Percentiles rank a stretch among this genome's conserved stretches.
These are phyloP conservation scores for Eupithecia abbreviata DNA, from an alignment of 2,888 invertebrate genomes.

Conservation along the genomic window DNA sequence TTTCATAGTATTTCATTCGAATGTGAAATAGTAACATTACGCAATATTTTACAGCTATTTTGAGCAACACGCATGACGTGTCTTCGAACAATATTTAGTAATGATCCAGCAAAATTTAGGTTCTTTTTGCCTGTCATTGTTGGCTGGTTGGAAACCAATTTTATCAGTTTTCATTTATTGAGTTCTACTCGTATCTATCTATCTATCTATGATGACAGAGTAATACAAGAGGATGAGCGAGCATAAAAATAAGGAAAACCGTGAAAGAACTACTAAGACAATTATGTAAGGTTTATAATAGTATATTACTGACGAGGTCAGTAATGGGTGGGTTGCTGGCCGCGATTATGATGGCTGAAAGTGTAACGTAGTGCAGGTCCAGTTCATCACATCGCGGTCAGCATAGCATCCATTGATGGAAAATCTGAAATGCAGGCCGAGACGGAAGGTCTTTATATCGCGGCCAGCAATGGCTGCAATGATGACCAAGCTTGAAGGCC, in stretches of 20 bases:
- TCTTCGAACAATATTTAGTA: background rate
- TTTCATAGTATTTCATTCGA: background rate
- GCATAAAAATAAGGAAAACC: slow-evolving; percentile 2
- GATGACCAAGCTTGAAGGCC: no score
- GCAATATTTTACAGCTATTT: background rate
- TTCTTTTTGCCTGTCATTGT: background rate
- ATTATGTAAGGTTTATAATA: background rate
- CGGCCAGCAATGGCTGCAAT: no score
- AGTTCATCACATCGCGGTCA: no score
- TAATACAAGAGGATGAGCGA: background rate
- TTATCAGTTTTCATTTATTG: background rate
- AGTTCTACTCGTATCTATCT: no score
- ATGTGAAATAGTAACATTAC: background rate
- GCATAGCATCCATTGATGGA: no score
- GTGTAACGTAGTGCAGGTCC: no score
- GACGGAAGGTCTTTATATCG: no score
- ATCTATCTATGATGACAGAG: no score
- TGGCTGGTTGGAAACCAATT: background rate
- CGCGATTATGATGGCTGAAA: no score
- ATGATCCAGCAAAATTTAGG: background rate
- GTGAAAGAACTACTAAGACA: background rate
- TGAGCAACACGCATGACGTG: background rate
- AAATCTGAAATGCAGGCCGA: no score
- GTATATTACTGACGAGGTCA: no score
- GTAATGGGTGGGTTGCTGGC: no score